Evolutionary conservation across 2,888 invertebrate genomes (phyloP).

Genomic region (Cinara cedri): DNA sequence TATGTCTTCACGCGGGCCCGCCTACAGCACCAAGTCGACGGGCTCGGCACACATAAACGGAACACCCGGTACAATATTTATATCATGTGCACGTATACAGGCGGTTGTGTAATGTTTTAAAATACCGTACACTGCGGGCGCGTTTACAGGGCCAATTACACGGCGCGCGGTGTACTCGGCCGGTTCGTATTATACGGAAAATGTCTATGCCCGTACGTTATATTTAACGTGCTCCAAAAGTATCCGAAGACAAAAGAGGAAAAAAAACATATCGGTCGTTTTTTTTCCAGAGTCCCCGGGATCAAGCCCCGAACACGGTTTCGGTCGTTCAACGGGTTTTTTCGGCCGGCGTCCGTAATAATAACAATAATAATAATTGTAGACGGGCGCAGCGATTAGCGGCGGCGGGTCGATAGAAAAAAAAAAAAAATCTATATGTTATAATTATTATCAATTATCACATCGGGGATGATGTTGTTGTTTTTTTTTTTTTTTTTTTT

Average conservation of each 20-base stretch:
- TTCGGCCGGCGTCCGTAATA: background rate
- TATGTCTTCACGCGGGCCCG: too few species aligned
- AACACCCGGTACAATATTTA: too few species aligned
- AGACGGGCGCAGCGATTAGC: conserved; percentile 21
- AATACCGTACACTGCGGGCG: too few species aligned
- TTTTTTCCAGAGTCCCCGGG: background rate
- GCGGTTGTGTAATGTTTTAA: too few species aligned
- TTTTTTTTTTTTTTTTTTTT: conserved; percentile 23
- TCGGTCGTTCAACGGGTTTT: conserved; percentile 36
- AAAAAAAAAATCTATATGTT: conserved; percentile 17
- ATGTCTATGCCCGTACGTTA: too few species aligned
- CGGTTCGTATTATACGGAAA: conserved; percentile 19
- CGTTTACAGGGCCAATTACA: too few species aligned
- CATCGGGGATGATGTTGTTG: conserved; percentile 20
- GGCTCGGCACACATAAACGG: too few species aligned
- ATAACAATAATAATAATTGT: background rate
- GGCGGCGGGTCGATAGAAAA: conserved; percentile 47
- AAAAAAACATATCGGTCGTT: conserved; percentile 13
- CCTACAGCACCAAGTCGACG: too few species aligned
- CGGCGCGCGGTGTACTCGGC: background rate
- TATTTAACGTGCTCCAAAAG: conserved; percentile 22
- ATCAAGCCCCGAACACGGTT: background rate
- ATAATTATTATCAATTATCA: conserved; percentile 57
- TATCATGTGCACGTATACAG: too few species aligned
- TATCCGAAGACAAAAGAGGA: background rate